A percentile compares a stretch with the other conserved stretches of the same genome.
Conservation (phyloP, 2,113 vertebrate genomes). For the Cryptotis parvus region DNA sequence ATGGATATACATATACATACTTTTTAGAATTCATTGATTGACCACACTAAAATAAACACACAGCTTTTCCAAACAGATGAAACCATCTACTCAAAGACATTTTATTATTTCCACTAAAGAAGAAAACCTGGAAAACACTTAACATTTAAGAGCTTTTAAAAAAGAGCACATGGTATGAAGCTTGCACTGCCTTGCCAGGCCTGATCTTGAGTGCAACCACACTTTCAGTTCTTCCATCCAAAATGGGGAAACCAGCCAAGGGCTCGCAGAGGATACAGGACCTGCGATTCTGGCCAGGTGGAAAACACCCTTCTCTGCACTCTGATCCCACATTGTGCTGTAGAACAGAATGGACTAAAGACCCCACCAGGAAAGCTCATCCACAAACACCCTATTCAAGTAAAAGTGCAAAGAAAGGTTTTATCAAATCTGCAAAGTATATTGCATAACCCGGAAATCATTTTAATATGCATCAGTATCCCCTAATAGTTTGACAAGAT, state of each 20-base stretch:
- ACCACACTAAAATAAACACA: conserved; percentile 76
- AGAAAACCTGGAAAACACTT: conserved; percentile 70
- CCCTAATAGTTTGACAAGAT: neutral
- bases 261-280: neutral
- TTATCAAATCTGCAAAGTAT: conserved; percentile 35
- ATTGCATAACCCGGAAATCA: neutral
- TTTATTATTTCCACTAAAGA: conserved; percentile 74
- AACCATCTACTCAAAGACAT: conserved; percentile 76
- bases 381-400: neutral
- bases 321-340: neutral
- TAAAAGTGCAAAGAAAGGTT: neutral
- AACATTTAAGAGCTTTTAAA: conserved; percentile 68
- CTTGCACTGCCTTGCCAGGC: neutral
- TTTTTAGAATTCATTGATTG: conserved; percentile 73
- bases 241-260: neutral
- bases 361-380: neutral
- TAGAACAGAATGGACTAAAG: neutral
- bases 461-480: neutral
- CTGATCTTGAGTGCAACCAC: neutral
- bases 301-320: neutral
- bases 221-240: neutral
- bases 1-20: conserved; percentile 68
- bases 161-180: conserved; percentile 21
- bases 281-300: neutral
- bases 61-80: conserved; percentile 74